Percentiles rank a stretch among this genome's conserved stretches.
phyloP scores from a whole-genome alignment of 2,797 vertebrate genomes.

The Leptoclinus maculatus region DNA sequence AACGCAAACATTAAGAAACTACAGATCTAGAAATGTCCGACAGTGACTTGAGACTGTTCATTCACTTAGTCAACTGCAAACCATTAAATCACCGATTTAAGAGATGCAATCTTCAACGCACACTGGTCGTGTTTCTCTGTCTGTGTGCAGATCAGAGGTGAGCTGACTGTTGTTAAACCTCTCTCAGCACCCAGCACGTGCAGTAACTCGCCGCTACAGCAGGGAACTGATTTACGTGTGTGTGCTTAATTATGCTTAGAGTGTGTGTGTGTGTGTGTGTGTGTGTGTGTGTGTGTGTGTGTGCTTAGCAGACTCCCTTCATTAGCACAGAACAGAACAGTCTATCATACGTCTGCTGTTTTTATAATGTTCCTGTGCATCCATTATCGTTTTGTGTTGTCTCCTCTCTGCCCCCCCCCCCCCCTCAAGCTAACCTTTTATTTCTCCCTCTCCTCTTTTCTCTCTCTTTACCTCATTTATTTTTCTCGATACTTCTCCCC shows the following conservation, averaged over 20 bases:
- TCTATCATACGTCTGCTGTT: not conserved
- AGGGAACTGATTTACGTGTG: slow-evolving; percentile 29
- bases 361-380: not conserved
- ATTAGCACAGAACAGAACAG: slow-evolving; percentile 32
- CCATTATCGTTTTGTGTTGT: not conserved
- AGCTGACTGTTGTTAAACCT: not conserved
- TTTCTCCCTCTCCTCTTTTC: not conserved
- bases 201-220: slow-evolving; percentile 11
- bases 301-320: slow-evolving; percentile 6
- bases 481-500: slow-evolving; percentile 16
- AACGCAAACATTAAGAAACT: slow-evolving; percentile 16
- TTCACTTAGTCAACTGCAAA: not conserved
- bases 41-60: not conserved
- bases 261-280: not conserved
- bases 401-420: slow-evolving; percentile 3
- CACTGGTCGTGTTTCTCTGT: not conserved
- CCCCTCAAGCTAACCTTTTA: not conserved
- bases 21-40: not conserved
- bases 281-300: not conserved
- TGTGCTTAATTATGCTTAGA: slow-evolving; percentile 42
- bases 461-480: slow-evolving; percentile 16
- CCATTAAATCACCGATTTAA: not conserved
- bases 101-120: not conserved
- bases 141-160: not conserved
- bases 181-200: not conserved